A percentile compares a stretch with the other conserved stretches of the same genome.
Conservation (phyloP, 1,140 invertebrate species). For the Drosophila bifasciata region DNA sequence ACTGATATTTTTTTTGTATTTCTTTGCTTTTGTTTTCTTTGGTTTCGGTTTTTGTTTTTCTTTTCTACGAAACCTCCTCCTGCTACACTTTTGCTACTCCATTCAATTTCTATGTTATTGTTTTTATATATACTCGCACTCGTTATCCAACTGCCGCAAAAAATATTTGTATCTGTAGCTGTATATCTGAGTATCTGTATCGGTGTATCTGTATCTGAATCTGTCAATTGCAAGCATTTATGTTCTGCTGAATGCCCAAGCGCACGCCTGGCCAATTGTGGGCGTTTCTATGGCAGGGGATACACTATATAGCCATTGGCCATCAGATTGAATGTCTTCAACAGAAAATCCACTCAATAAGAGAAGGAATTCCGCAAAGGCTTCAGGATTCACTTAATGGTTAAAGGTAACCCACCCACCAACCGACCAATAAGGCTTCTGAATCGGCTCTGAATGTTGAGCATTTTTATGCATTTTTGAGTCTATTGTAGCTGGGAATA, state of each 20-base stretch:
- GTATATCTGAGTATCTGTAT: conserved; percentile 37
- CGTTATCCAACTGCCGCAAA: conserved; percentile 1
- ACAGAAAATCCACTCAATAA: conserved; percentile 1
- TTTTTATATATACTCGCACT: conserved; percentile 73
- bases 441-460: too few relatives aligned
- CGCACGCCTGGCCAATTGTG: conserved; percentile 30
- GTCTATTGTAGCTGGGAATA: too few relatives aligned
- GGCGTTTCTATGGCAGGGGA: neutral
- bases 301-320: conserved; percentile 19
- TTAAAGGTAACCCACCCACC: too few relatives aligned
- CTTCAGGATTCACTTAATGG: too few relatives aligned
- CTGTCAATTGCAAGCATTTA: conserved; percentile 55
- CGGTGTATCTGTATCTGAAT: conserved; percentile 38
- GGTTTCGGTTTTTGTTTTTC: conserved; percentile 25
- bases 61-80: conserved; percentile 8
- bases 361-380: too few relatives aligned
- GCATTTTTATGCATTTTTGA: too few relatives aligned
- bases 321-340: conserved; percentile 40
- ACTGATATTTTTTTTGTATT: conserved; percentile 27
- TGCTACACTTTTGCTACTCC: neutral
- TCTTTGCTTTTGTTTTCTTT: conserved; percentile 12
- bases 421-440: too few relatives aligned
- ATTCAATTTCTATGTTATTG: conserved; percentile 55
- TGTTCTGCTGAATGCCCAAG: conserved; percentile 18
- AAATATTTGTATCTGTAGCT: conserved; percentile 23